Percentiles rank a stretch among this genome's conserved stretches.
phyloP scores from a whole-genome alignment of 2,797 vertebrate genomes.

The Thalassophryne amazonica region DNA sequence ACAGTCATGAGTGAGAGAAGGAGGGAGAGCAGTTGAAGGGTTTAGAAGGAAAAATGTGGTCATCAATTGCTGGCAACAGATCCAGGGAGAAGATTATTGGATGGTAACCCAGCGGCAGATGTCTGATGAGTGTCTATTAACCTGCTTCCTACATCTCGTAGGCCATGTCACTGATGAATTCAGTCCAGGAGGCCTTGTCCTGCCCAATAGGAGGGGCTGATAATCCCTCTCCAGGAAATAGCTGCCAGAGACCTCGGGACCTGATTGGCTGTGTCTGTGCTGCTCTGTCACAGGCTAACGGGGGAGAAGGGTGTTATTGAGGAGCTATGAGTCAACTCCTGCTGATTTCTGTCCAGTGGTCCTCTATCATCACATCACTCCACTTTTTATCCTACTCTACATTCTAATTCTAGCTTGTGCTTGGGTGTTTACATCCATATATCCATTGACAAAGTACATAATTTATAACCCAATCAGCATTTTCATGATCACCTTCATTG shows the following conservation, averaged over 20 bases:
- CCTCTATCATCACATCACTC: slow-evolving; percentile 16
- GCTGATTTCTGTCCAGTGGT: slow-evolving; percentile 36
- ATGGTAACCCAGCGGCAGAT: slow-evolving; percentile 82
- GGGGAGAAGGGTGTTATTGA: slow-evolving; percentile 33
- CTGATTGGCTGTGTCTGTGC: slow-evolving; percentile 71
- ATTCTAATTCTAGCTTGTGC: not conserved
- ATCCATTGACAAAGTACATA: not conserved
- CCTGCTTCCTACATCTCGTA: slow-evolving; percentile 81
- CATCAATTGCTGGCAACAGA: slow-evolving; percentile 84
- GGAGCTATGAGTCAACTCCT: slow-evolving; percentile 57
- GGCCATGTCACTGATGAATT: slow-evolving; percentile 76
- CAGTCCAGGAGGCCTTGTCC: slow-evolving; percentile 82
- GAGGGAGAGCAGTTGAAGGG: slow-evolving; percentile 56
- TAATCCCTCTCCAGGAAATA: slow-evolving; percentile 79
- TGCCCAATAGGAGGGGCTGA: slow-evolving; percentile 77
- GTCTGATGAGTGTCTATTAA: slow-evolving; percentile 87
- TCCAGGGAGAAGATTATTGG: slow-evolving; percentile 82
- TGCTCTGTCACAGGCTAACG: slow-evolving; percentile 66
- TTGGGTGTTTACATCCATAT: slow-evolving; percentile 2
- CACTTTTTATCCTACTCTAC: slow-evolving; percentile 10
- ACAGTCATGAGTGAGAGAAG: slow-evolving; percentile 5
- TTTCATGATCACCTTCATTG: too few species aligned
- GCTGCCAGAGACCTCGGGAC: slow-evolving; percentile 67
- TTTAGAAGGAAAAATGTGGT: slow-evolving; percentile 73
- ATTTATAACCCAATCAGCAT: too few species aligned